Conservation (phyloP, 2,113 vertebrate genomes). For the Gobius niger region DNA sequence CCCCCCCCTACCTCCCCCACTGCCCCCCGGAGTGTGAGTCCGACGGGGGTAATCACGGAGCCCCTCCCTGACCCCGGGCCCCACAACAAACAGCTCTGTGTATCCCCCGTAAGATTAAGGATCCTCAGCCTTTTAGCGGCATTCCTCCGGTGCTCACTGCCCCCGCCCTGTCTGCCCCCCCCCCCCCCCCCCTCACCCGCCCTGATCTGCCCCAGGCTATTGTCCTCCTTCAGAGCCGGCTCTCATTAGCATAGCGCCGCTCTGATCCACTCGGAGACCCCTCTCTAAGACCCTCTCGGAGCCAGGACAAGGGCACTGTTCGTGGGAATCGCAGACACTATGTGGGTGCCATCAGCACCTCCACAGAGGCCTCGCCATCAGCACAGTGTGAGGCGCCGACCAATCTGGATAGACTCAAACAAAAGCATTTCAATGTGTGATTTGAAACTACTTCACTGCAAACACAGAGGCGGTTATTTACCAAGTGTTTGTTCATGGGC, state of each 20-base stretch:
- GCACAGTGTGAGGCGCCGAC: background rate
- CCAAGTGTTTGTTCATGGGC: no score
- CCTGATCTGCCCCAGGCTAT: background rate
- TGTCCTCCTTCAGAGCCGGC: background rate
- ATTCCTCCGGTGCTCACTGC: constrained; percentile 15
- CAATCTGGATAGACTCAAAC: constrained; percentile 11
- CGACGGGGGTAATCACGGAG: constrained; percentile 23
- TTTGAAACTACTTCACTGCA: no score
- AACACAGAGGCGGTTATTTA: no score
- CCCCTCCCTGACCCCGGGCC: constrained; percentile 20
- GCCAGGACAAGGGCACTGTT: constrained; percentile 25
- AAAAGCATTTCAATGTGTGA: constrained; percentile 45
- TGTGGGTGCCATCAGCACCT: constrained; percentile 1
- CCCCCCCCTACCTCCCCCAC: background rate
- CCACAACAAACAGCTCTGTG: constrained; percentile 51
- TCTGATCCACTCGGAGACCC: constrained; percentile 32
- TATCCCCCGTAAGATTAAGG: constrained; percentile 64
- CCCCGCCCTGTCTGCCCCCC: background rate
- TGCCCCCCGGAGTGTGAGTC: constrained; percentile 22
- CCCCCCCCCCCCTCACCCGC: background rate
- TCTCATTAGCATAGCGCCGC: constrained; percentile 44
- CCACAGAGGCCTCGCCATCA: background rate
- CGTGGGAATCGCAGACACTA: constrained; percentile 25
- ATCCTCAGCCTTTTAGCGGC: constrained; percentile 37
- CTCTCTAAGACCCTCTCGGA: background rate